Evolutionary conservation across 2,888 invertebrate genomes (phyloP).

Genomic region (Lydus trimaculatus): DNA sequence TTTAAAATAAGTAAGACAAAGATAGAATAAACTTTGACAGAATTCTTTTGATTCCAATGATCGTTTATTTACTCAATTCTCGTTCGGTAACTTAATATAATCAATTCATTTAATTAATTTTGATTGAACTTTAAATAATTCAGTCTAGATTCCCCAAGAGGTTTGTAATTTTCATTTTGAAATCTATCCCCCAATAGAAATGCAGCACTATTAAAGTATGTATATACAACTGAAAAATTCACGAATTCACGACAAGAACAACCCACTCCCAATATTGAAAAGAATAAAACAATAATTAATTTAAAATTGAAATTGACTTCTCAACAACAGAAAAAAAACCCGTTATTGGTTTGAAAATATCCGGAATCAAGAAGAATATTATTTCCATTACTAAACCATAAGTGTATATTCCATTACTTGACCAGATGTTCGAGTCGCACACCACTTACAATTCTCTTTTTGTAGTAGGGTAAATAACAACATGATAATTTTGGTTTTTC

Average conservation of each 20-base stretch:
- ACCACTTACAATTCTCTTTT: neutral
- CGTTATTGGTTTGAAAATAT: neutral
- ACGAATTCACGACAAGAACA: neutral
- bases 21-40: too few species aligned
- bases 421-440: constrained; percentile 2
- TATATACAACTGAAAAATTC: neutral
- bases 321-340: too few species aligned
- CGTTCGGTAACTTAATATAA: too few species aligned
- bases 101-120: too few species aligned
- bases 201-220: too few species aligned
- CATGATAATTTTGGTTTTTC: too few species aligned
- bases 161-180: neutral
- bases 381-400: neutral
- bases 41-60: too few species aligned
- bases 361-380: neutral
- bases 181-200: neutral
- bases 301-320: neutral
- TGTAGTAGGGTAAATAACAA: too few species aligned
- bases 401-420: constrained; percentile 1
- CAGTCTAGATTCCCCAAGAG: too few species aligned
- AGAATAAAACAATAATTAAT: neutral
- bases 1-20: too few species aligned
- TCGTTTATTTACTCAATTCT: too few species aligned
- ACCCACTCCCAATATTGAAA: neutral
- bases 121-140: too few species aligned